These are phyloP conservation scores for Cuniculus paca DNA, from an alignment of 2,797 vertebrate genomes.

Conservation along the genomic window DNA sequence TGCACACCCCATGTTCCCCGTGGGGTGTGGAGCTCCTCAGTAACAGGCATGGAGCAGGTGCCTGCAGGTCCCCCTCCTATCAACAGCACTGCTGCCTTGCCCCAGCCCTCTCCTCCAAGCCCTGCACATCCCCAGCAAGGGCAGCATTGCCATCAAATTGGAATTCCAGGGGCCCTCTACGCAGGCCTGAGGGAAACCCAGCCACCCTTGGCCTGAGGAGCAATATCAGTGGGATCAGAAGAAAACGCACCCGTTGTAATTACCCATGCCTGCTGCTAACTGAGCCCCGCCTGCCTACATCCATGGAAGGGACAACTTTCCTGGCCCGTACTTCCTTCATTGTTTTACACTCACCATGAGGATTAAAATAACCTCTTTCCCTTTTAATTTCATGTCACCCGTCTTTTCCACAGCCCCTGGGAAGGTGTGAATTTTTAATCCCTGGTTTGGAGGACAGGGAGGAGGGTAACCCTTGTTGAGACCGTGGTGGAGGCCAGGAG, in stretches of 20 bases:
- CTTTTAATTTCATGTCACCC: not conserved
- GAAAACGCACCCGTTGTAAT: not conserved
- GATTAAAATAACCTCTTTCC: not conserved
- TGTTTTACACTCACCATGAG: not conserved
- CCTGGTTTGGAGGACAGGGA: not conserved
- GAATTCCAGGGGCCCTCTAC: fast-evolving
- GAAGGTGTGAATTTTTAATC: not conserved
- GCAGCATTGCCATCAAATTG: fast-evolving
- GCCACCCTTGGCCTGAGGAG: not conserved
- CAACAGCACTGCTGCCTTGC: not conserved
- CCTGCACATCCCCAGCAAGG: not conserved
- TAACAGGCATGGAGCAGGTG: fast-evolving
- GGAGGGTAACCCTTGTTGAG: not conserved
- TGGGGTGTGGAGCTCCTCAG: not conserved
- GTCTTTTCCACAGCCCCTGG: not conserved
- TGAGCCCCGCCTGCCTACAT: not conserved
- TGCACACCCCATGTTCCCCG: fast-evolving
- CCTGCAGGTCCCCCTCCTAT: no score
- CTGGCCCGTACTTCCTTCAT: not conserved
- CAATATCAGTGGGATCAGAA: not conserved
- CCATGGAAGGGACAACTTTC: not conserved
- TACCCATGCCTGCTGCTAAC: not conserved
- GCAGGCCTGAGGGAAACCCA: not conserved
- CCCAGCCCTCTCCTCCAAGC: not conserved
- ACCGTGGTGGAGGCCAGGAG: not conserved